A percentile compares a stretch with the other conserved stretches of the same genome.
Evolutionary conservation across 2,113 vertebrate genomes (phyloP).

Genomic region (Epinephelus lanceolatus): DNA sequence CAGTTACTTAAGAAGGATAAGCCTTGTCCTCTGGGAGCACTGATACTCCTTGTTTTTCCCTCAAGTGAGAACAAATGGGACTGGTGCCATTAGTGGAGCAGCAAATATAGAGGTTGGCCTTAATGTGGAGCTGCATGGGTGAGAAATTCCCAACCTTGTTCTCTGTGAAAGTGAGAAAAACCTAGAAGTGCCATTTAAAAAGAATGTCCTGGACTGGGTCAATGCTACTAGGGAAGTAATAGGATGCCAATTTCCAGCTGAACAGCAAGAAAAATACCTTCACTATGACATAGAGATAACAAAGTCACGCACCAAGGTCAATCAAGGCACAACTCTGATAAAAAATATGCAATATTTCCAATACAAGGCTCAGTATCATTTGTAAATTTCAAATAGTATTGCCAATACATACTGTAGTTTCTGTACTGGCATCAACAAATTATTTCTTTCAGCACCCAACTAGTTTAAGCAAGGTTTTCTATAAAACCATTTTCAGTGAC

Average conservation of each 20-base stretch:
- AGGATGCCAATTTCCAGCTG: conserved; percentile 12
- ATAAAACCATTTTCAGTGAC: not conserved
- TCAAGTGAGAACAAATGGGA: conserved; percentile 54
- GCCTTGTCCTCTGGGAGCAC: conserved; percentile 44
- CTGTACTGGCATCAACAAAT: too few species aligned
- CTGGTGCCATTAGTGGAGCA: conserved; percentile 49
- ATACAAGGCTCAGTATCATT: not conserved
- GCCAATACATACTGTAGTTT: not conserved
- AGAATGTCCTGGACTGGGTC: conserved; percentile 15
- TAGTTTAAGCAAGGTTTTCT: not conserved
- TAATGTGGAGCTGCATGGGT: conserved; percentile 50
- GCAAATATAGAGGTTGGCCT: conserved; percentile 62
- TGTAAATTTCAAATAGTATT: not conserved
- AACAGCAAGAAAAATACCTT: not conserved
- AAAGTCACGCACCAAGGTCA: conserved; percentile 10
- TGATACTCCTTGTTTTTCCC: conserved; percentile 29
- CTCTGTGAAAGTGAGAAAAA: conserved; percentile 48
- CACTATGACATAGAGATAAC: conserved; percentile 7
- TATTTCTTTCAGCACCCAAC: not conserved
- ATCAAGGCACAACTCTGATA: not conserved
- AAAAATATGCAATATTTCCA: not conserved
- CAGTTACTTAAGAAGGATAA: conserved; percentile 61
- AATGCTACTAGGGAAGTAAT: conserved; percentile 25
- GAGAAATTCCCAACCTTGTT: conserved; percentile 43
- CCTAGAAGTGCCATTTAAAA: conserved; percentile 41